Conservation (phyloP, 2,797 vertebrate species). For the Onychomys leucogaster region DNA sequence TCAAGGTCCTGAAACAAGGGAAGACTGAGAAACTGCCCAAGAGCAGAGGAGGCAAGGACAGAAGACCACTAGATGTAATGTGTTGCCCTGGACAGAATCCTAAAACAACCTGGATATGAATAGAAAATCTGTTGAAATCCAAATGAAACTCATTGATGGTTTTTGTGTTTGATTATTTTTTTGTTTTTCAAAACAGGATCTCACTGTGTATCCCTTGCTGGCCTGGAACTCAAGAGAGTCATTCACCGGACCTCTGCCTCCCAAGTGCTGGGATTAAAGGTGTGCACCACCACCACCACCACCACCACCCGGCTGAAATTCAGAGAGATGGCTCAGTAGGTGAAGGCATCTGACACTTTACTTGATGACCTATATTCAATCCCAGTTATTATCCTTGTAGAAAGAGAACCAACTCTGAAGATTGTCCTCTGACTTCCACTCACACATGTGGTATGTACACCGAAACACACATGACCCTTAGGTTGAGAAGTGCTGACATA, state of each 20-base stretch:
- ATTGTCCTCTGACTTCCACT: neutral
- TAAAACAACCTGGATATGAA: neutral
- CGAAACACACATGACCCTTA: neutral
- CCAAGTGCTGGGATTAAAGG: neutral
- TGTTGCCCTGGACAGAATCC: neutral
- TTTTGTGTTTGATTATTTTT: neutral
- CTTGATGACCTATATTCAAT: neutral
- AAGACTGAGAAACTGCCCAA: constrained; percentile 21
- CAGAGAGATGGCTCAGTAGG: neutral
- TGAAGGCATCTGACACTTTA: neutral
- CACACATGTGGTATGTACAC: neutral
- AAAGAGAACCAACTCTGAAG: neutral
- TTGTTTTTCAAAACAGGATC: neutral
- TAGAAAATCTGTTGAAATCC: neutral
- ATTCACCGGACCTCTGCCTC: neutral
- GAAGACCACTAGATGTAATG: neutral
- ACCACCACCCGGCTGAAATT: neutral
- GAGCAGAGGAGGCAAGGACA: neutral
- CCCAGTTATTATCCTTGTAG: neutral
- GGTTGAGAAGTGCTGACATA: neutral
- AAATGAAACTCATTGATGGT: neutral
- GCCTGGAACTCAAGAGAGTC: neutral
- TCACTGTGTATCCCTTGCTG: neutral
- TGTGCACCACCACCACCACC: neutral
- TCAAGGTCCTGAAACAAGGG: neutral